A percentile compares a stretch with the other conserved stretches of the same genome.
Evolutionary conservation across 2,797 vertebrate species (phyloP).

Genomic region (Salmo trutta): DNA sequence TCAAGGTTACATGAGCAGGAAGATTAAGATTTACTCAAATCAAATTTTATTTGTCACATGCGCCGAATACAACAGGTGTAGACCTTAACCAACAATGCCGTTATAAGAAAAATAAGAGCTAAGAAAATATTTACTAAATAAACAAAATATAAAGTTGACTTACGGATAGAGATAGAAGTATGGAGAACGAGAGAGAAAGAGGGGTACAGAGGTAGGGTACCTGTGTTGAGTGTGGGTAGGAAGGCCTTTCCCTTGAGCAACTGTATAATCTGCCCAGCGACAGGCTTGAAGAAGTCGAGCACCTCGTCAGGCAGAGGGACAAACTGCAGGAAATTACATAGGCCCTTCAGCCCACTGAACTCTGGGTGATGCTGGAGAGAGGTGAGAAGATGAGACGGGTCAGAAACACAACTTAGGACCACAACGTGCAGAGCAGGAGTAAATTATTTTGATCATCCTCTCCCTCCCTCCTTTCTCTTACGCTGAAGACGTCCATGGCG

Average conservation of each 20-base stretch:
- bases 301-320: slow-evolving; percentile 79
- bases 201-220: slow-evolving; percentile 36
- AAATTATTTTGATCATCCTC: neutral
- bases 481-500: slow-evolving; percentile 77
- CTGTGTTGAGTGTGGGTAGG: slow-evolving; percentile 70
- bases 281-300: slow-evolving; percentile 82
- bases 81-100: no score
- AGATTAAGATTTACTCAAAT: no score
- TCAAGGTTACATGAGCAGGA: no score
- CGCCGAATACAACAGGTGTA: no score
- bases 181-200: neutral
- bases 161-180: neutral
- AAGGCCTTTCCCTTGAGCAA: slow-evolving; percentile 78
- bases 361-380: slow-evolving; percentile 72
- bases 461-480: slow-evolving; percentile 52
- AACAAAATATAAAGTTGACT: neutral
- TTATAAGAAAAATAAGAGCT: no score
- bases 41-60: no score
- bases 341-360: slow-evolving; percentile 73
- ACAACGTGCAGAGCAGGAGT: neutral
- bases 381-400: neutral
- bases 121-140: no score
- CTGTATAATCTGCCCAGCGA: slow-evolving; percentile 80
- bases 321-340: slow-evolving; percentile 77
- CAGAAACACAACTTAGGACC: neutral